Percentiles rank a stretch among this genome's conserved stretches.
Conservation (phyloP, 1,140 invertebrate species). For the Cotesia chilonis region DNA sequence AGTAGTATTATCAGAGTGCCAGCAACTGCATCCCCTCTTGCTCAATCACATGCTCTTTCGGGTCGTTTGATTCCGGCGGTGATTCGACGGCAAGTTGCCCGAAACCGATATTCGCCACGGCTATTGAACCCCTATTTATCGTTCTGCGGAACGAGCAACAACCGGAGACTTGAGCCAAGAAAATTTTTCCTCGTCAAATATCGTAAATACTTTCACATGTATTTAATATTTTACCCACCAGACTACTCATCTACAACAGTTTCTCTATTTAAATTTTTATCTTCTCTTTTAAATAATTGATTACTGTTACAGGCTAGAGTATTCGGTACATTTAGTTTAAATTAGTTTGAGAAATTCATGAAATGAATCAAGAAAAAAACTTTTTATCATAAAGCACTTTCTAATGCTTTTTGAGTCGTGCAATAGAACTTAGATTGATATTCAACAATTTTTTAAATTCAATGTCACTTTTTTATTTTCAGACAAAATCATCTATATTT, state of each 20-base stretch:
- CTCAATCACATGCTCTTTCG: slow-evolving; percentile 24
- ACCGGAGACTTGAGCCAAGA: slow-evolving; percentile 10
- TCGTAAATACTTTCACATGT: slow-evolving; percentile 4
- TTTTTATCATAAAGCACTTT: too few species aligned
- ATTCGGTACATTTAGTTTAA: too few species aligned
- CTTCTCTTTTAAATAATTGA: too few species aligned
- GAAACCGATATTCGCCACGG: slow-evolving; percentile 34
- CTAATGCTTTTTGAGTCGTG: too few species aligned
- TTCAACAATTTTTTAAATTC: too few species aligned
- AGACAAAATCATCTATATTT: too few species aligned
- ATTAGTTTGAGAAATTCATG: too few species aligned
- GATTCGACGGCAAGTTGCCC: slow-evolving; percentile 31
- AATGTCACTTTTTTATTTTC: too few species aligned
- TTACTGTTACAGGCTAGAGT: too few species aligned
- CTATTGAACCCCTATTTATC: slow-evolving; percentile 32
- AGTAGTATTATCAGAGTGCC: background rate
- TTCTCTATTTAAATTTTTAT: background rate
- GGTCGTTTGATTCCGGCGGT: slow-evolving; percentile 31
- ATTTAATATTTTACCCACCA: background rate
- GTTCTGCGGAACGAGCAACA: slow-evolving; percentile 18
- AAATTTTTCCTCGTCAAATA: slow-evolving; percentile 24
- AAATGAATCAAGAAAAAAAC: too few species aligned
- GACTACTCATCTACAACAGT: background rate
- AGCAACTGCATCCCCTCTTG: background rate
- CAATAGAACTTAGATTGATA: too few species aligned